Base-by-base conservation (phyloP, 1,140 invertebrate species). In the Phthorimaea operculella region DNA sequence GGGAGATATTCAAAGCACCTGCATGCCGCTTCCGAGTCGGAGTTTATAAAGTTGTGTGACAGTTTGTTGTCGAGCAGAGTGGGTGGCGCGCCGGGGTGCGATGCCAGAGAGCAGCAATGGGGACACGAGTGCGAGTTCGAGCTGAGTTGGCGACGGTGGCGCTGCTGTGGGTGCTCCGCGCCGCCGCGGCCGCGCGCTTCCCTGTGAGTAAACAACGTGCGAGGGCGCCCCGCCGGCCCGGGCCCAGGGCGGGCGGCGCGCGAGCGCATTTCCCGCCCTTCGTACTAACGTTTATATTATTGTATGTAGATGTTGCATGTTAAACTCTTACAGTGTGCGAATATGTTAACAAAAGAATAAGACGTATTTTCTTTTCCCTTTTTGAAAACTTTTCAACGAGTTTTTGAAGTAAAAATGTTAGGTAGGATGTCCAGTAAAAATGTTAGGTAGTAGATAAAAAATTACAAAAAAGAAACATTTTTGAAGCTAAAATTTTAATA, bases 1-100 rank as follows among this genome's bases (percentile, higher is more conserved):
- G 64, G 58, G 57, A 52, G 78, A 79, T 84, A 81, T 82, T 79
- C 75, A 79, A 81, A 84, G 63, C 64, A 84, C 81, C 81, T 83
- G 81, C 81, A 84, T 83, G 60, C 52, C 33, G 62, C 59, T 72
- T 70, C 68, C 70, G 66, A 57, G 54, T 60, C n/a, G 28, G 39
- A 57, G 62, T 59, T 73, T 83, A 83, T 77, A 78, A 70, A 74
- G 66, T 58, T 61, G 66, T 62, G 70, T 56, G 54, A 15, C 33
- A 45, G 48, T 52, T 63, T 61, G 44, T 34, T 44, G 51, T 34
- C 58, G 54, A 55, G 61, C 59, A 50, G 17, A 50, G 48, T 36
- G 39, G 48, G 36, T 60, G 52, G 56, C 55, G 52, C 58, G 52
- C 52, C 67, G 67, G 44, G 56, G 70, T 77, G 79, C 71, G 59